Evolutionary conservation across 2,888 invertebrate species (phyloP).

Genomic region (Cylloceria caligata): DNA sequence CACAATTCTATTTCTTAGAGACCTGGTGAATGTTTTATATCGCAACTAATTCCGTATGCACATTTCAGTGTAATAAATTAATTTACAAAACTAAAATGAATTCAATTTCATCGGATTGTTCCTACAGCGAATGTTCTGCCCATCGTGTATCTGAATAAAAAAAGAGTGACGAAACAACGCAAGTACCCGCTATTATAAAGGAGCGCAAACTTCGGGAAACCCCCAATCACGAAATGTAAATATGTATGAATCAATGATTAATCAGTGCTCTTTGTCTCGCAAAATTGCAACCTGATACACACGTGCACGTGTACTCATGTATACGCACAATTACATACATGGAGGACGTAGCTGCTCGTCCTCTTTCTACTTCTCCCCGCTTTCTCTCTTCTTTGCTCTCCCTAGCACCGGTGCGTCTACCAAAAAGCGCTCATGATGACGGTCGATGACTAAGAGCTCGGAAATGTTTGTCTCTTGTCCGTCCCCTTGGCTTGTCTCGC

Average conservation of each 20-base stretch:
- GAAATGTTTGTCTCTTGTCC: constrained; percentile 67
- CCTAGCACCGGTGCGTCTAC: constrained; percentile 36
- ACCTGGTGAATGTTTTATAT: no score
- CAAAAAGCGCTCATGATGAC: constrained; percentile 67
- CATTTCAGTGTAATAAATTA: no score
- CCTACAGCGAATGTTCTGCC: not conserved
- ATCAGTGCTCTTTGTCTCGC: constrained; percentile 67
- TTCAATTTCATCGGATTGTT: not conserved
- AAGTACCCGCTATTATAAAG: constrained; percentile 10
- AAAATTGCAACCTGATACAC: constrained; percentile 67
- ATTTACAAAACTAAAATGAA: no score
- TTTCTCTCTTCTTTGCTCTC: constrained; percentile 37
- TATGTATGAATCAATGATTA: constrained; percentile 68
- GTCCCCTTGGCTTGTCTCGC: constrained; percentile 46
- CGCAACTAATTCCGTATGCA: no score
- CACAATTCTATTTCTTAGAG: no score
- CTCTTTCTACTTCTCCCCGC: constrained; percentile 27
- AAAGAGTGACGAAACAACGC: constrained; percentile 14
- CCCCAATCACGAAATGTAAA: constrained; percentile 64
- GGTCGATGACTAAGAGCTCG: constrained; percentile 69
- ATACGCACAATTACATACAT: constrained; percentile 4
- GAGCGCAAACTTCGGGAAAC: constrained; percentile 29
- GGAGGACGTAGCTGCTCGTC: not conserved
- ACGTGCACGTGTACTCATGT: constrained; percentile 25
- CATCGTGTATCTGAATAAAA: constrained; percentile 17